Conservation (phyloP, 2,888 invertebrate species). For the Capitulum mitella region DNA sequence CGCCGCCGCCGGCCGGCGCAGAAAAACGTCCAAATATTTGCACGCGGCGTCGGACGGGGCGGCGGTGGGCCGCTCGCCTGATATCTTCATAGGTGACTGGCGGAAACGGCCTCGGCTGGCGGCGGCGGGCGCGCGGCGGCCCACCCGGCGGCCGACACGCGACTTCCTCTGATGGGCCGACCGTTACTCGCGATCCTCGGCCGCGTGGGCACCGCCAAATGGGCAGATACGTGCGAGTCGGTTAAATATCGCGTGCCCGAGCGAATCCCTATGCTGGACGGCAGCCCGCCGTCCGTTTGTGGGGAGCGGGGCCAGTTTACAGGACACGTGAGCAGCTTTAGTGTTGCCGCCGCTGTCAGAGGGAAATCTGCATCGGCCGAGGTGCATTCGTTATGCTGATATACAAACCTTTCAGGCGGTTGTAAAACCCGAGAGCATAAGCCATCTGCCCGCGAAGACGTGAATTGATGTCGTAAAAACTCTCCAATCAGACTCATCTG, state of each 20-base stretch:
- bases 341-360: neutral
- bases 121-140: neutral
- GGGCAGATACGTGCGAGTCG: neutral
- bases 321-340: neutral
- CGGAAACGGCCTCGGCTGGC: neutral
- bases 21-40: neutral
- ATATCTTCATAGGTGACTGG: neutral
- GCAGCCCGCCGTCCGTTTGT: neutral
- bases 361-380: neutral
- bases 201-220: neutral
- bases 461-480: neutral
- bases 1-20: neutral
- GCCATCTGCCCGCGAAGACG: neutral
- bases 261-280: neutral
- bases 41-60: neutral
- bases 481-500: neutral
- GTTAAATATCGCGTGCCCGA: neutral
- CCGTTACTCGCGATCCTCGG: neutral
- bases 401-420: neutral
- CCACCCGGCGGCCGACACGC: neutral
- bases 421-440: neutral
- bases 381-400: neutral
- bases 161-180: neutral
- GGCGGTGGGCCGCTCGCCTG: neutral
- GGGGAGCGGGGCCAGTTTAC: neutral